These are phyloP conservation scores for Cheilinus undulatus DNA, from an alignment of 2,113 vertebrate genomes.

Conservation along the genomic window DNA sequence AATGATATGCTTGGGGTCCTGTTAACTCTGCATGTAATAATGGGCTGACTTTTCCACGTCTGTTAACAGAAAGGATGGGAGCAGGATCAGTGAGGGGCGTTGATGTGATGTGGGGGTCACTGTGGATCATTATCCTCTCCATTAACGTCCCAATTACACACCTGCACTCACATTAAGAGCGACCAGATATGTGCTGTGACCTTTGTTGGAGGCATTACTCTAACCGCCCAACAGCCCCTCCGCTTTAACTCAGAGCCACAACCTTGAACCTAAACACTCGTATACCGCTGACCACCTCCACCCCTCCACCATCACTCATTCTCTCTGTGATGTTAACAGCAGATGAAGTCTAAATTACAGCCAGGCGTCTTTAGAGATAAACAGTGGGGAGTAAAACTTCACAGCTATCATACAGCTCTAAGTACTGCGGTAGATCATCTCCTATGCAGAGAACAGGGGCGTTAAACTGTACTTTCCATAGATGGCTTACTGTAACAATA, in stretches of 20 bases:
- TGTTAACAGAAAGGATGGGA: constrained; percentile 45
- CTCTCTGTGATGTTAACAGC: neutral
- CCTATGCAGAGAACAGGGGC: neutral
- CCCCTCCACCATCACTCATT: constrained; percentile 1
- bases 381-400: neutral
- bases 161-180: constrained; percentile 61
- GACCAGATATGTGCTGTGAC: constrained; percentile 68
- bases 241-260: constrained; percentile 58
- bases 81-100: constrained; percentile 12
- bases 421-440: neutral
- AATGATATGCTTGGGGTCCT: constrained; percentile 72
- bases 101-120: constrained; percentile 35
- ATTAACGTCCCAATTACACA: constrained; percentile 80
- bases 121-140: constrained; percentile 70
- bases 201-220: constrained; percentile 71
- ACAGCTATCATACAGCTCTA: neutral
- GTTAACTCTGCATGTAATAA: constrained; percentile 69
- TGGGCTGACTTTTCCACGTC: constrained; percentile 45
- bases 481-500: neutral
- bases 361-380: neutral
- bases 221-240: constrained; percentile 9
- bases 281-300: neutral
- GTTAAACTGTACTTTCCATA: neutral
- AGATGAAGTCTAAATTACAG: neutral
- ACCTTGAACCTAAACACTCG: constrained; percentile 42